Percentiles rank a stretch among this genome's conserved stretches.
These are phyloP conservation scores for Lasioglossum leucozonium DNA, from an alignment of 2,888 invertebrate species.

Conservation along the genomic window DNA sequence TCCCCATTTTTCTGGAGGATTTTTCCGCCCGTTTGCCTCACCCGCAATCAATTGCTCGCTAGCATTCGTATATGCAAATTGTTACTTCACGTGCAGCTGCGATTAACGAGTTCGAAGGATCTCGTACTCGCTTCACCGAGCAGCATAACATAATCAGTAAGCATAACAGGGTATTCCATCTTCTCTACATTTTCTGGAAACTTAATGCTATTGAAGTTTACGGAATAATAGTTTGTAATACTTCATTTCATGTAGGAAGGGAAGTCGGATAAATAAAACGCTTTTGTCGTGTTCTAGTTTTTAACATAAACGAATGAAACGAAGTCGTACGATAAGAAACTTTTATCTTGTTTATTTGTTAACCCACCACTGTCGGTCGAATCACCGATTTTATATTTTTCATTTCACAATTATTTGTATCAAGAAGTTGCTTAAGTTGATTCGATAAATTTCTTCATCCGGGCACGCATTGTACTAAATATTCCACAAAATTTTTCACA, in stretches of 20 bases:
- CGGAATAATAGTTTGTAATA: neutral
- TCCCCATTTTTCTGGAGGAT: constrained; percentile 14
- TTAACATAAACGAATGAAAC: no score
- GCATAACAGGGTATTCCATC: neutral
- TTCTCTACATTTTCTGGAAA: neutral
- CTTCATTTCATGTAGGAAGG: neutral
- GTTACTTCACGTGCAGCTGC: neutral
- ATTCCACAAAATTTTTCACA: no score
- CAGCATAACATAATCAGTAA: neutral
- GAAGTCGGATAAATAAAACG: neutral
- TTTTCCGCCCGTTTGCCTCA: neutral
- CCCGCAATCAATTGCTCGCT: constrained; percentile 26
- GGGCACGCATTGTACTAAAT: no score
- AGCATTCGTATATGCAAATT: constrained; percentile 14
- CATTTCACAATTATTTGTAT: no score
- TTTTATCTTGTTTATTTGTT: no score
- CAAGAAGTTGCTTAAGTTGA: no score
- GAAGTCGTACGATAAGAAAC: no score
- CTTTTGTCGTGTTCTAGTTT: no score
- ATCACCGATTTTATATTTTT: no score
- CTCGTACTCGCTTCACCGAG: neutral
- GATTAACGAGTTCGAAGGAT: neutral
- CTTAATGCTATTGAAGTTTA: neutral
- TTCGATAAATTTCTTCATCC: no score
- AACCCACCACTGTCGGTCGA: no score